Percentiles rank a stretch among this genome's conserved stretches.
phyloP scores from a whole-genome alignment of 2,113 vertebrate genomes.

The Hypomesus transpacificus region DNA sequence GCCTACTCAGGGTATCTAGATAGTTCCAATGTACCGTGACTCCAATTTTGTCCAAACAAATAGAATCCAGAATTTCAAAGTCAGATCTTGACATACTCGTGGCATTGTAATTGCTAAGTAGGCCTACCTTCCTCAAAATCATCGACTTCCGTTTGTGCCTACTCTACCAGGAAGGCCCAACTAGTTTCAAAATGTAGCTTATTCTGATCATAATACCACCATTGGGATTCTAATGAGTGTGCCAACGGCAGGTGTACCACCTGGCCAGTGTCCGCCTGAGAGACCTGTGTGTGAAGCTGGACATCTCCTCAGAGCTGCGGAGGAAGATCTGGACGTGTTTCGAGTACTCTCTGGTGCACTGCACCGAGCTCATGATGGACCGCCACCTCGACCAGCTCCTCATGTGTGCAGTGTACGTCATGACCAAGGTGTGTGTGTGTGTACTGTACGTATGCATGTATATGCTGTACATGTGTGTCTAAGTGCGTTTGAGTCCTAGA shows the following conservation, averaged over 20 bases:
- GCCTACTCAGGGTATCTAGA: too few species aligned
- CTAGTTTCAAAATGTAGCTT: too few species aligned
- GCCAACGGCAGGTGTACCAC: slow-evolving; percentile 82
- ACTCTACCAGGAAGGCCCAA: too few species aligned
- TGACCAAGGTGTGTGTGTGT: slow-evolving; percentile 74
- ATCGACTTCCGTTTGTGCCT: too few species aligned
- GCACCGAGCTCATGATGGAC: slow-evolving; percentile 87
- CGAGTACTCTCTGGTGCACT: slow-evolving; percentile 87
- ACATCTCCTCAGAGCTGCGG: slow-evolving; percentile 84
- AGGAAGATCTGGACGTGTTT: slow-evolving; percentile 96
- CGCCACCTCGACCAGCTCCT: slow-evolving; percentile 93
- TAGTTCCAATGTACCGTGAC: too few species aligned
- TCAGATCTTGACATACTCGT: too few species aligned
- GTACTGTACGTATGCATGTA: too few species aligned
- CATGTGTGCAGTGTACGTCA: slow-evolving; percentile 91
- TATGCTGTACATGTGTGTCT: background rate
- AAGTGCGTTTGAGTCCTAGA: background rate
- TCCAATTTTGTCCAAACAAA: too few species aligned
- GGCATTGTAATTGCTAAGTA: too few species aligned
- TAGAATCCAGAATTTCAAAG: too few species aligned
- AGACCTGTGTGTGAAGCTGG: slow-evolving; percentile 87
- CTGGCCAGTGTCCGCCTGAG: slow-evolving; percentile 89
- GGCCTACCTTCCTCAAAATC: too few species aligned
- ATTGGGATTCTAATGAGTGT: background rate
- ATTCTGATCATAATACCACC: too few species aligned